Evolutionary conservation across 2,888 invertebrate genomes (phyloP), one percentile per base, ranked within the genome.

Genomic region (Ceriagrion tenellum): DNA sequence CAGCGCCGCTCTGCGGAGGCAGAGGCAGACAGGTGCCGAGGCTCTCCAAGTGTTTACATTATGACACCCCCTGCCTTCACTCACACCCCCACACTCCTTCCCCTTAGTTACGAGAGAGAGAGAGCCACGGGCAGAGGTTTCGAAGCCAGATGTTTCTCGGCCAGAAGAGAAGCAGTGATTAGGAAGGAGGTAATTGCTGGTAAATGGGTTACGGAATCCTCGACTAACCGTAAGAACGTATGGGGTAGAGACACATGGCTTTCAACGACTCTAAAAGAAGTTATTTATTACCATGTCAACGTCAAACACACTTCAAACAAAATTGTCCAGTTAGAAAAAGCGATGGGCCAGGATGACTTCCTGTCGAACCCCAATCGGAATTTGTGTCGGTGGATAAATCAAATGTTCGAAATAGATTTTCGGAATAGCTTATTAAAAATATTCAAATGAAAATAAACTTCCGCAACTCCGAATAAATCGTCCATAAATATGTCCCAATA

Each of bases 151-250:
- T 81, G 81, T 81, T 81, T 81, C 35, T 1, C 81, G 30, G 81
- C 30, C 81, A 35, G 81, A 81, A 35, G 81, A 26, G n/a, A 81
- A 81, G 81, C 81, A 81, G 81, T 81, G 81, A 81, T 81, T 81
- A 81, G 81, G 35, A 81, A 35, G 81, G 81, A 35, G 81, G 81
- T 81, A 81, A 81, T 81, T 35, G 81, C 35, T 81, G 35, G 81
- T 81, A 35, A 81, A 81, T 35, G 81, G 81, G 30, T 81, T 35
- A 81, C 35, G 81, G 81, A 81, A 35, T 81, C 1, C 30, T 35
- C 6, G 35, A 16, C 30, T 81, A 81, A 81, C 35, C n/a, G 81
- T 81, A 13, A 8, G 13, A 35, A 81, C 30, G 16, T 18, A 81
- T 81, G 3, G 26, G 35, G 59, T 35, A 23, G 81, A 81, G 81